A percentile compares a stretch with the other conserved stretches of the same genome.
These are phyloP conservation scores for Escarpia spicata DNA, from an alignment of 2,888 invertebrate genomes.

Conservation along the genomic window DNA sequence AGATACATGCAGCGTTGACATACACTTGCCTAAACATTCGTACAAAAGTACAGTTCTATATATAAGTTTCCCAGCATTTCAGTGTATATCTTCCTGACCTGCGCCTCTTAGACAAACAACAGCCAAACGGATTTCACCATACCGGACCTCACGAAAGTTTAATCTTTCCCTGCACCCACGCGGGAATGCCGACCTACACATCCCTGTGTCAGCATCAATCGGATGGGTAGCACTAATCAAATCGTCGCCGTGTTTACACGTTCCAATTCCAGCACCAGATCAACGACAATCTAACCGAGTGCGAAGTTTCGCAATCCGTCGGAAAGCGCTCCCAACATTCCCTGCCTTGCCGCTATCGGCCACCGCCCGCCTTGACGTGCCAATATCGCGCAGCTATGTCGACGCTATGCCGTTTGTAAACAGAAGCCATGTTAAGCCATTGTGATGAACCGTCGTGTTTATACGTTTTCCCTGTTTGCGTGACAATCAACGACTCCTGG, in stretches of 20 bases:
- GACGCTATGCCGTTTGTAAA: not conserved
- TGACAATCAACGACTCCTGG: not conserved
- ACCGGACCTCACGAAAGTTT: not conserved
- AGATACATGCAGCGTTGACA: not conserved
- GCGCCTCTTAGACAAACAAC: too few species aligned
- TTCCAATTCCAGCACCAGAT: not conserved
- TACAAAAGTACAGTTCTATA: not conserved
- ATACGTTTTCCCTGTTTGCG: not conserved
- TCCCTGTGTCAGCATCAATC: not conserved
- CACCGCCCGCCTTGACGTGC: too few species aligned
- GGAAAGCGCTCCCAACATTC: not conserved
- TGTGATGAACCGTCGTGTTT: not conserved
- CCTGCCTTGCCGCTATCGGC: not conserved
- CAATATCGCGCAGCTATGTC: not conserved
- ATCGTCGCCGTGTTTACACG: not conserved
- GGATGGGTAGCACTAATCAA: not conserved
- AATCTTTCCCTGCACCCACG: not conserved
- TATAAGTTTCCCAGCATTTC: not conserved
- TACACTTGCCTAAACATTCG: not conserved
- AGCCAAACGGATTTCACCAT: not conserved
- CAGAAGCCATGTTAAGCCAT: not conserved
- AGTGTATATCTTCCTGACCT: not conserved
- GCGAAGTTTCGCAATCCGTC: constrained; percentile 12
- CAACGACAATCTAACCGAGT: not conserved
- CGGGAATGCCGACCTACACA: not conserved